Percentiles rank a stretch among this genome's conserved stretches.
phyloP scores from a whole-genome alignment of 2,888 invertebrate genomes.

The Lasioglossum zephyrum region DNA sequence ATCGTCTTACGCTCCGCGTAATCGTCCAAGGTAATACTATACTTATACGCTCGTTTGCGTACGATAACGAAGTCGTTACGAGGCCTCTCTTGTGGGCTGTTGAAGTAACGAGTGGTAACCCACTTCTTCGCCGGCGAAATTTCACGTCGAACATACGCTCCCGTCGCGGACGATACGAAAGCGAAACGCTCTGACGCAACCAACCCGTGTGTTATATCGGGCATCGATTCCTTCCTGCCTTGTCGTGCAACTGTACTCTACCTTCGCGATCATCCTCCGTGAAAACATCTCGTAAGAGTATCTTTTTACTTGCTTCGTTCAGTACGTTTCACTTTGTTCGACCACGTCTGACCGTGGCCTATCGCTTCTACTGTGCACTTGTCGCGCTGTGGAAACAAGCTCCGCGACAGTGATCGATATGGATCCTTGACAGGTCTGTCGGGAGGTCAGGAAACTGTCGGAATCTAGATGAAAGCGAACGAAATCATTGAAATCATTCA shows the following conservation, averaged over 20 bases:
- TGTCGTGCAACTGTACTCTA: background rate
- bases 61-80: slow-evolving; percentile 55
- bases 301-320: no score
- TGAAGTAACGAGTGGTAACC: slow-evolving; percentile 26
- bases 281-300: background rate
- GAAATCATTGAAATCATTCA: no score
- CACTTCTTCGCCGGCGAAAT: slow-evolving; percentile 30
- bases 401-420: no score
- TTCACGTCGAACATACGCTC: slow-evolving; percentile 11
- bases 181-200: slow-evolving; percentile 52
- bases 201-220: slow-evolving; percentile 16
- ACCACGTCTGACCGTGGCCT: background rate
- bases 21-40: slow-evolving; percentile 68
- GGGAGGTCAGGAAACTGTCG: no score
- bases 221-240: slow-evolving; percentile 43
- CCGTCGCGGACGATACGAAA: slow-evolving; percentile 23
- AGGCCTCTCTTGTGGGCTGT: slow-evolving; percentile 25
- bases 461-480: no score
- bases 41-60: slow-evolving; percentile 45
- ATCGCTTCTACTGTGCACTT: background rate
- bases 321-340: no score
- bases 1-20: slow-evolving; percentile 64
- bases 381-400: background rate
- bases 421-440: no score
- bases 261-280: background rate